A percentile compares a stretch with the other conserved stretches of the same genome.
Evolutionary conservation across 2,113 vertebrate genomes (phyloP).

Genomic region (Nothoprocta perdicaria): DNA sequence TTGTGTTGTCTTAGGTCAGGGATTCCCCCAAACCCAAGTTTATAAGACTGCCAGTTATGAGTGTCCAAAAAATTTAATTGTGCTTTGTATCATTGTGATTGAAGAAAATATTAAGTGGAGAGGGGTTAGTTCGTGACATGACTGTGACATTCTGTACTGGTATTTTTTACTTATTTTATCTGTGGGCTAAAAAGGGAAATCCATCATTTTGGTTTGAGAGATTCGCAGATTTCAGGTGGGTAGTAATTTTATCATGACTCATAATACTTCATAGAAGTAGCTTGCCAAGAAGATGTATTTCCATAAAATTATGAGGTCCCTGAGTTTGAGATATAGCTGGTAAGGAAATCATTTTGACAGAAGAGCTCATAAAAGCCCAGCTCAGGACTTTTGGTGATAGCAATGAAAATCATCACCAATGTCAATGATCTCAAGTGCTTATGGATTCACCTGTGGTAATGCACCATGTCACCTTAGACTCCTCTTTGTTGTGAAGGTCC

Average conservation of each 20-base stretch:
- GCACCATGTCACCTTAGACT: neutral
- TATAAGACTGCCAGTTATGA: neutral
- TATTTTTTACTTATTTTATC: neutral
- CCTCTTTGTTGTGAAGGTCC: neutral
- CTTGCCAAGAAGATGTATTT: slow-evolving; percentile 5
- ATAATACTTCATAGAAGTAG: slow-evolving; percentile 23
- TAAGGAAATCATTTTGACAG: slow-evolving; percentile 35
- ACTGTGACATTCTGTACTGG: neutral
- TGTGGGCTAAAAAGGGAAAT: slow-evolving; percentile 21
- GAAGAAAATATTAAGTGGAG: neutral
- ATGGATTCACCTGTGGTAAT: neutral
- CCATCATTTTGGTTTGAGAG: neutral
- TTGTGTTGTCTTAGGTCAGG: neutral
- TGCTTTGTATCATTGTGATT: neutral
- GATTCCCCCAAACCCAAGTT: neutral
- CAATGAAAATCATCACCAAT: neutral
- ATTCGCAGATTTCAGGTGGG: slow-evolving; percentile 8
- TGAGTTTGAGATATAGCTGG: neutral
- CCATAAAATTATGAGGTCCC: neutral
- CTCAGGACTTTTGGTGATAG: neutral
- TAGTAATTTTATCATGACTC: slow-evolving; percentile 43
- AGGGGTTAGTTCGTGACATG: neutral
- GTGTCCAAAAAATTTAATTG: neutral
- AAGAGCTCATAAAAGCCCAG: neutral
- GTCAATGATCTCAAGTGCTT: neutral